Base-by-base conservation (phyloP, 1,140 invertebrate species). In the Nasonia longicornis region DNA sequence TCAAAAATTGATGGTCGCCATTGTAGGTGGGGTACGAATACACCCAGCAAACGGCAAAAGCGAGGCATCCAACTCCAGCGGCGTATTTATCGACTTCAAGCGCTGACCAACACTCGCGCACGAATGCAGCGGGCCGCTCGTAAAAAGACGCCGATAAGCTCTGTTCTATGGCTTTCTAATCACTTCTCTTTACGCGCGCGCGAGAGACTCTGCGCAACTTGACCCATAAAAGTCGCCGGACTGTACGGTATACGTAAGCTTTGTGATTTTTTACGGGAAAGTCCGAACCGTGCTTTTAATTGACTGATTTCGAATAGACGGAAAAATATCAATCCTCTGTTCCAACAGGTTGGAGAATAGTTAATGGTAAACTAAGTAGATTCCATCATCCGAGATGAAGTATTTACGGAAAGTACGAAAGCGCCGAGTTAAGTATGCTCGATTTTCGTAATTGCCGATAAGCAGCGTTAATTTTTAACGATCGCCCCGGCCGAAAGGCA, bases 101-200 rank as follows among this genome's bases (percentile, higher is more conserved):
- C 26, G 26, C 26, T 26, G 26, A 26, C 26, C 26, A 58, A 6
- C 16, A 16, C 52, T 3, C 14, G 12, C 20, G 16, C 16, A 14
- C 52, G 16, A 58, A 58, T 58, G 52, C 45, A 48, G 63, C 7
- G 22, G 63, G 35, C 20, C 35, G 42, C 38, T 73, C 71, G 45
- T 73, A 73, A 73, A 71, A 71, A 71, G 26, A 38, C 20, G 26
- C 67, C 75, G 84, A 86, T 85, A 86, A 86, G 82, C 82, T 64
- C 69, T 80, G 81, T 82, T 84, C 84, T 80, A 84, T 74, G 77
- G 81, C 82, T 84, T 85, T 84, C 83, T 85, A 85, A 85, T 85
- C 83, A 84, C 79, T 85, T 82, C 12, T 58, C 4, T 2, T 20
- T 20, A 6, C 12, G 52, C 16, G 16, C 52, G 16, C 67, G 20